phyloP scores from a whole-genome alignment of 2,797 vertebrate species.

The Rhinella marina region DNA sequence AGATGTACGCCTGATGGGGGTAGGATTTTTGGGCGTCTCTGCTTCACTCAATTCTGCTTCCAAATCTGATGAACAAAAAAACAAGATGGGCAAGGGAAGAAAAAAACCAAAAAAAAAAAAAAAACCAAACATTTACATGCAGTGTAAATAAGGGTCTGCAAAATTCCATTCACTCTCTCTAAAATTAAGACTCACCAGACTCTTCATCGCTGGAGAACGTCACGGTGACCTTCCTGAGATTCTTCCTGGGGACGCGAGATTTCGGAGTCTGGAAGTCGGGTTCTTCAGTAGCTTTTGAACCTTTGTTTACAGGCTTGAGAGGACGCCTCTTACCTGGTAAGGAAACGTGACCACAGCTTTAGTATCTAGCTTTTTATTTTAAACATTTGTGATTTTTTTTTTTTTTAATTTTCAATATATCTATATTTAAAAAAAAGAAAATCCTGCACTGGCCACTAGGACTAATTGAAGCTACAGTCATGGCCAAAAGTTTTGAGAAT shows the following conservation, averaged over 20 bases:
- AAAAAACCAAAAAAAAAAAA: too few relatives aligned
- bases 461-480: too few relatives aligned
- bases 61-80: conserved; percentile 65
- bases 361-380: too few relatives aligned
- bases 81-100: neutral
- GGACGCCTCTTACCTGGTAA: conserved; percentile 57
- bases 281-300: conserved; percentile 26
- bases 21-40: conserved; percentile 90
- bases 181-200: conserved; percentile 69
- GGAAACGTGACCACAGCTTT: neutral
- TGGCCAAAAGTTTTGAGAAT: too few relatives aligned
- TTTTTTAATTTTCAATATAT: too few relatives aligned
- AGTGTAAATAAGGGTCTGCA: too few relatives aligned
- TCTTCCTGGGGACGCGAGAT: conserved; percentile 68
- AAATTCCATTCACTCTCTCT: too few relatives aligned
- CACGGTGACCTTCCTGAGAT: conserved; percentile 74
- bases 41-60: conserved; percentile 84
- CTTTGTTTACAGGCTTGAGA: conserved; percentile 58
- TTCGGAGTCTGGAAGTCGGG: conserved; percentile 79
- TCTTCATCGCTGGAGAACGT: conserved; percentile 91
- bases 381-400: too few relatives aligned
- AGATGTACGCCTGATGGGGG: conserved; percentile 86
- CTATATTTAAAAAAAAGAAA: too few relatives aligned
- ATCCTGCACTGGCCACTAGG: too few relatives aligned
- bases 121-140: too few relatives aligned